Evolutionary conservation across 2,888 invertebrate genomes (phyloP).

Genomic region (Mechanitis messenoides): DNA sequence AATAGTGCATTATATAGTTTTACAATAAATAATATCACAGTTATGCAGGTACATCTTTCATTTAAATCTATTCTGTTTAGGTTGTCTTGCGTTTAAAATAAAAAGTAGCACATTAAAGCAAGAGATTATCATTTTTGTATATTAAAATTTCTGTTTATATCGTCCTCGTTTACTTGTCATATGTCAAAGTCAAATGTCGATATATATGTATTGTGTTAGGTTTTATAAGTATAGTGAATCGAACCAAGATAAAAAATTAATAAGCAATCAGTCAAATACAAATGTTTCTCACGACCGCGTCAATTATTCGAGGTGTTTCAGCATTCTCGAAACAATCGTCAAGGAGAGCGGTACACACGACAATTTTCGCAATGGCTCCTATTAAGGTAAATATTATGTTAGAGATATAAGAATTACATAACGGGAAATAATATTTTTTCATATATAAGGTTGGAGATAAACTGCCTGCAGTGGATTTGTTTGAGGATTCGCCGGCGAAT

Average conservation of each 20-base stretch:
- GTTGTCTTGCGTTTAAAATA: too few relatives aligned
- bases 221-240: slow-evolving; percentile 10
- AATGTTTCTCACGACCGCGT: slow-evolving; percentile 64
- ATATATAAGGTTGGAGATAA: slow-evolving; percentile 86
- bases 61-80: too few relatives aligned
- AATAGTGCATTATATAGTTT: too few relatives aligned
- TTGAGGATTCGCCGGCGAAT: slow-evolving; percentile 89
- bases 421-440: slow-evolving; percentile 36
- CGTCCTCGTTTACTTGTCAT: too few relatives aligned
- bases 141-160: too few relatives aligned
- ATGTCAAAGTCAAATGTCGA: background rate
- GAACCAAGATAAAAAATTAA: slow-evolving; percentile 21
- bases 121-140: too few relatives aligned
- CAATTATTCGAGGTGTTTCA: slow-evolving; percentile 58
- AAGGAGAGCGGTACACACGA: slow-evolving; percentile 58
- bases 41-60: too few relatives aligned
- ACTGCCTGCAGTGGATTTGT: slow-evolving; percentile 86
- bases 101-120: too few relatives aligned
- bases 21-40: too few relatives aligned
- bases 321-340: slow-evolving; percentile 56
- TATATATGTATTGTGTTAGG: background rate
- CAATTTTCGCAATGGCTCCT: slow-evolving; percentile 61
- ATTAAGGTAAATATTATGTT: slow-evolving; percentile 51
- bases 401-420: slow-evolving; percentile 44
- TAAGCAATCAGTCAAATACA: slow-evolving; percentile 41